Percentiles rank a stretch among this genome's conserved stretches.
These are phyloP conservation scores for Aspidiotus rigidus DNA, from an alignment of 2,888 invertebrate genomes.

Conservation along the genomic window DNA sequence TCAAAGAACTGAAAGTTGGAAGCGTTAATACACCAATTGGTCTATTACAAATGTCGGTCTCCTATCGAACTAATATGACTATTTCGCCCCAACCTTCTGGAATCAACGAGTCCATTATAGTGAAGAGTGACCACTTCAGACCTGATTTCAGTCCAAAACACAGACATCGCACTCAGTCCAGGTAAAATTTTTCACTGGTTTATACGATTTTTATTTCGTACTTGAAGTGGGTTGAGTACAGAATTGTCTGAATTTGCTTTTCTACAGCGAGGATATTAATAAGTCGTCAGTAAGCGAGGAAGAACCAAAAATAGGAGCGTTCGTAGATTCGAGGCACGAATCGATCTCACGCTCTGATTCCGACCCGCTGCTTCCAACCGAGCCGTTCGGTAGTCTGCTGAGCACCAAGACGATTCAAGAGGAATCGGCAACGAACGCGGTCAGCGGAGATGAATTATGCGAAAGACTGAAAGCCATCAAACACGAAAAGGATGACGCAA, in stretches of 20 bases:
- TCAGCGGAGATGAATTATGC: constrained; percentile 5
- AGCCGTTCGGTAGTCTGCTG: constrained; percentile 55
- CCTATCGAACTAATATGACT: constrained; percentile 84
- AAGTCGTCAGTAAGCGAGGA: constrained; percentile 57
- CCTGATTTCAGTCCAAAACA: constrained; percentile 20
- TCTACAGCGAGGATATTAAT: constrained; percentile 52
- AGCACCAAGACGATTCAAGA: not conserved
- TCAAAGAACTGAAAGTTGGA: constrained; percentile 70
- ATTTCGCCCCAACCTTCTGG: constrained; percentile 69
- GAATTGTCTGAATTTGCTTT: constrained; percentile 21
- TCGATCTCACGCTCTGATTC: constrained; percentile 45
- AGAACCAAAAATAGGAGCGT: constrained; percentile 58
- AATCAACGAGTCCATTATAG: constrained; percentile 63
- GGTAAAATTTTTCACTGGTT: constrained; percentile 5
- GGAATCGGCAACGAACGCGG: constrained; percentile 1
- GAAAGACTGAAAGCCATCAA: constrained; percentile 19
- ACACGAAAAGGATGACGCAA: constrained; percentile 19
- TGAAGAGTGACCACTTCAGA: constrained; percentile 81
- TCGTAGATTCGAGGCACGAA: constrained; percentile 55
- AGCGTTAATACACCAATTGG: constrained; percentile 80
- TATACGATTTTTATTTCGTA: too few species aligned
- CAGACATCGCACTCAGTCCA: constrained; percentile 12
- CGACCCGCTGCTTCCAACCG: constrained; percentile 51
- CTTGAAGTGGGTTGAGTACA: not conserved
- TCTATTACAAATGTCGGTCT: constrained; percentile 67